Evolutionary conservation across 2,113 vertebrate species (phyloP), one percentile per base, ranked within the genome.

Genomic region (Cyprinus carpio): DNA sequence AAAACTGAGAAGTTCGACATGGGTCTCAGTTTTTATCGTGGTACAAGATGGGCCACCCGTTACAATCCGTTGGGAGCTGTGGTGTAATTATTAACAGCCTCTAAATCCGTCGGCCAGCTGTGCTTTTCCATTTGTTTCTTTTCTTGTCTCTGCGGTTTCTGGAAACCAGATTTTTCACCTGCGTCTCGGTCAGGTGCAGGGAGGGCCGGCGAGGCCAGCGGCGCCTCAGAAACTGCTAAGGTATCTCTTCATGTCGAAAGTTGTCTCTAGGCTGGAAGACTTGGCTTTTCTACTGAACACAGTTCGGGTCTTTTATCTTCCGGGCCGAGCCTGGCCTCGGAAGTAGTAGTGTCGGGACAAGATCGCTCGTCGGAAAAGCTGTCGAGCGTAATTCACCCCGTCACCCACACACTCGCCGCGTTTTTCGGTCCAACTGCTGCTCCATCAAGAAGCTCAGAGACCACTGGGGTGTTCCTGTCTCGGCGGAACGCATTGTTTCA

Each of bases 151-250:
- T 93, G 12, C 96, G 93, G 88, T 97, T 97, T 97, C 91, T 97
- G 97, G 89, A 97, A 97, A 97, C 96, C 97, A 97, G 91, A 97
- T 97, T 88, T 88, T 97, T 97, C 31, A 97, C 96, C 92, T 97
- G 96, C 0, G 96, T 97, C 94, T 97, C 96, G 4, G 96, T 96
- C 89, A 97, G 94, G 82, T 95, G 96, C 15, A 97, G 93, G 0
- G 96, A 95, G 20, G 95, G 94, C 0, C n/a, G n/a, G 97, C 96
- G 75, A 97, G 91, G 0, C 95, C 96, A 0, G 96, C 96, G 0
- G 96, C 96, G 43, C 96, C 87, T 97, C 96, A 0, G 96, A 94
- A 94, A 90, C 96, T 97, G 93, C 96, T 97, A 88, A 97, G 93
- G 90, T 97, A 97, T 51, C 97, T 94, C 75, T 97, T 97, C 89